These are phyloP conservation scores for Chloropsis cyanopogon DNA, from an alignment of 2,113 vertebrate species.

Conservation along the genomic window DNA sequence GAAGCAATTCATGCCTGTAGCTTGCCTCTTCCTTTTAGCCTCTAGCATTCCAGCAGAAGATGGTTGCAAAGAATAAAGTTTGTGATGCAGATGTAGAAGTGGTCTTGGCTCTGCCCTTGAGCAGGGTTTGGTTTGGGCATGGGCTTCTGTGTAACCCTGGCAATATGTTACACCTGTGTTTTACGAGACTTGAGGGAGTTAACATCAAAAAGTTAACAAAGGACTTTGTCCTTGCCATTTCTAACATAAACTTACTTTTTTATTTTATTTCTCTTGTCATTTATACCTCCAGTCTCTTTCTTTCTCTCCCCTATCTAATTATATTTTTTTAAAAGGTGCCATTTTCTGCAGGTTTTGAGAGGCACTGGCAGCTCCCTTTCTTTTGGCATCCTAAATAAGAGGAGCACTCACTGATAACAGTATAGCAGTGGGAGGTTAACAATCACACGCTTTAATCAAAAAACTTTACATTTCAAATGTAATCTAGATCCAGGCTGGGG, in stretches of 20 bases:
- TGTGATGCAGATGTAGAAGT: background rate
- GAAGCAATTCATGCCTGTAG: background rate
- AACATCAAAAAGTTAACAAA: background rate
- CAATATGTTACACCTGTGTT: background rate
- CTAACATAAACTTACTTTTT: background rate
- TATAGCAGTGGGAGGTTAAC: conserved; percentile 49
- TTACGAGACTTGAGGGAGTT: background rate
- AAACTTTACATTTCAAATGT: conserved; percentile 63
- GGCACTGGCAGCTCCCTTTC: background rate
- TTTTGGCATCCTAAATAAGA: background rate
- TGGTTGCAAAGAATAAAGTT: background rate
- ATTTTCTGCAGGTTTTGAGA: background rate
- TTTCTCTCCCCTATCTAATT: background rate
- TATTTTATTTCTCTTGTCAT: background rate
- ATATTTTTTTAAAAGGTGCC: background rate
- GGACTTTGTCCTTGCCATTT: background rate
- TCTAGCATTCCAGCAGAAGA: background rate
- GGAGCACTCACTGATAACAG: background rate
- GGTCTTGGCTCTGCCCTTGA: background rate
- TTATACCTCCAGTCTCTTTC: background rate
- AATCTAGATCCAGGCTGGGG: conserved; percentile 19
- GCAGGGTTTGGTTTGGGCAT: background rate
- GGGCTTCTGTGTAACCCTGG: background rate
- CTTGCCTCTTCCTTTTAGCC: background rate
- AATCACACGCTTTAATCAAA: conserved; percentile 29